Evolutionary conservation across 92 coral and sea anemone species (phyloP), one percentile per base, ranked within the genome.

Genomic region (Phenganax subtilis): DNA sequence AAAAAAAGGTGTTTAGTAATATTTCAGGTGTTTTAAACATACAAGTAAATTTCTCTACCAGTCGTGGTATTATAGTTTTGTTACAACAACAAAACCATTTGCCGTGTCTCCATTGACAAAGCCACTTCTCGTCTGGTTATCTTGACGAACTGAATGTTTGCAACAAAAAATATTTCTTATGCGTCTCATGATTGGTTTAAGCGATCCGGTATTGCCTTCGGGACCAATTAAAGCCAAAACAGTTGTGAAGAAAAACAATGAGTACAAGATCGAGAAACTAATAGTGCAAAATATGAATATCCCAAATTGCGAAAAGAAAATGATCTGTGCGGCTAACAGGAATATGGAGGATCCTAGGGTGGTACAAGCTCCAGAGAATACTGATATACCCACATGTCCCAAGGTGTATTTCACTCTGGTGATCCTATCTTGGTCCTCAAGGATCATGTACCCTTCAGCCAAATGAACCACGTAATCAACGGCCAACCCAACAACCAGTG

Each of bases 381-480:
- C 92, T 8, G 92, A 89, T 66, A 89, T 89, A 3, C 92, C 92
- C 66, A 89, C 90, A 66, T 89, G 90, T 72, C 85, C 85, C 63
- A 89, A 84, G 6, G 92, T 85, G 53, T 87, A 82, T 25, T 84
- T 86, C 15, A 89, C 90, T 75, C 79, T 81, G 37, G 83, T 82
- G 65, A 54, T 68, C 51, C 92, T 85, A 17, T 82, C 78, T 28
- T 30, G 76, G 20, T 80, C 65, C 75, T 84, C 81, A 52, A 85
- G 85, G 7, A 82, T 80, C 29, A 89, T 82, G 14, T 89, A 89
- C 0, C 92, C 90, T 60, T 89, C 88, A 27, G 92, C 92, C 27
- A 89, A 83, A 80, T 89, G 92, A 20, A 89, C 92, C 16, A 89
- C 92, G 82, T 89, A 89, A 69, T 89, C 92, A 14, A 89, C 92